These are phyloP conservation scores for Tetrao urogallus DNA, from an alignment of 2,113 vertebrate species.

Conservation along the genomic window DNA sequence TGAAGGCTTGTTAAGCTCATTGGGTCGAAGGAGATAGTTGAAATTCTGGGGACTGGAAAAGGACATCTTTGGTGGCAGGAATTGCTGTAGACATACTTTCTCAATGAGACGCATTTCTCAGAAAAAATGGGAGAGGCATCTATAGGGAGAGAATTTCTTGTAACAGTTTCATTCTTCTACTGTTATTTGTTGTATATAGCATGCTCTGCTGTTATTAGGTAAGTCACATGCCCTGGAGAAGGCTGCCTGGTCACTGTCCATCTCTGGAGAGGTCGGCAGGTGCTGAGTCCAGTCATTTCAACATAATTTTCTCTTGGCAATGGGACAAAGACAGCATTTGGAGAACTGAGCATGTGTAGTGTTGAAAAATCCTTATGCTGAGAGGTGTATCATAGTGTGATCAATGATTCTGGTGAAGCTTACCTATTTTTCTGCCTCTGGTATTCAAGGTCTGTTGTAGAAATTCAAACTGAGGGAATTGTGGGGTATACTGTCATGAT, in stretches of 20 bases:
- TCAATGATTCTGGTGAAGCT: not conserved
- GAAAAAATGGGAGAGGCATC: not conserved
- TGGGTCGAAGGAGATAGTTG: not conserved
- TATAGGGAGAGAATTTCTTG: not conserved
- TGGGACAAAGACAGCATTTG: not conserved
- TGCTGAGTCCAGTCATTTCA: not conserved
- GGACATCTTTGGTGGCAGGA: not conserved
- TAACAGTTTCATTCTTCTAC: not conserved
- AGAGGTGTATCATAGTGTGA: not conserved
- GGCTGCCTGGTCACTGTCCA: not conserved
- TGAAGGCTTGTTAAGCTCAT: not conserved
- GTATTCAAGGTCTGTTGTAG: not conserved
- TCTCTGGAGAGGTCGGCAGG: not conserved
- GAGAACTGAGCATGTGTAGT: not conserved
- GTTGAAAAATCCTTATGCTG: not conserved
- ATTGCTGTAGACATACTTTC: not conserved
- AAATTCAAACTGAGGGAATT: not conserved
- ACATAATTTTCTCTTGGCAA: not conserved
- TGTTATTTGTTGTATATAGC: not conserved
- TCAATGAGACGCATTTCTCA: not conserved
- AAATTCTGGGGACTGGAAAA: not conserved
- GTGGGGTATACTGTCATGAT: rapidly evolving
- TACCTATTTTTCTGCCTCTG: not conserved
- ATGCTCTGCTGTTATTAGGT: not conserved
- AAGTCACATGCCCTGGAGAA: rapidly evolving